Conservation (phyloP, 2,888 invertebrate genomes). For the Uropetala carovei region DNA sequence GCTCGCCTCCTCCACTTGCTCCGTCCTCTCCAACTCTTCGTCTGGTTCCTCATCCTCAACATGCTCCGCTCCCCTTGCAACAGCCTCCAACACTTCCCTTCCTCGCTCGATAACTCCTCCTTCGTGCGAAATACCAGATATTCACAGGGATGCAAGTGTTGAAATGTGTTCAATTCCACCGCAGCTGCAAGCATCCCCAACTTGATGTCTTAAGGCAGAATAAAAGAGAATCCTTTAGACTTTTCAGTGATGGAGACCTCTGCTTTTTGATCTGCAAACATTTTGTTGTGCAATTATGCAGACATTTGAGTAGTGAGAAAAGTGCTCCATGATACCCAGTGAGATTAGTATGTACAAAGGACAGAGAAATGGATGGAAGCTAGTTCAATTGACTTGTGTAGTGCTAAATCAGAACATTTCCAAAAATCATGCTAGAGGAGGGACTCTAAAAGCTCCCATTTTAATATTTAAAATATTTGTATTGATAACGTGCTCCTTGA, state of each 20-base stretch:
- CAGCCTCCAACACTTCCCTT: slow-evolving; percentile 2
- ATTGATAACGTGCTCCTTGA: not conserved
- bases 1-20: slow-evolving; percentile 24
- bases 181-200: slow-evolving; percentile 51
- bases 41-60: slow-evolving; percentile 46
- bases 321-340: slow-evolving; percentile 48
- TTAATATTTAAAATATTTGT: not conserved
- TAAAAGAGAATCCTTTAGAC: not conserved
- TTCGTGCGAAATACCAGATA: slow-evolving; percentile 23
- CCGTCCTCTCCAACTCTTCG: slow-evolving; percentile 37
- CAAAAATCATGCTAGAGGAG: not conserved
- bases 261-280: not conserved
- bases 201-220: not conserved
- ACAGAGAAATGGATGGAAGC: not conserved
- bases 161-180: slow-evolving; percentile 51
- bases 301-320: slow-evolving; percentile 1
- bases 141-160: not conserved
- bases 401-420: slow-evolving; percentile 27
- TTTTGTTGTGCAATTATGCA: not conserved
- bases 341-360: slow-evolving; percentile 60
- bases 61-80: slow-evolving; percentile 37
- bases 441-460: not conserved
- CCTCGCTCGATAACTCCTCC: slow-evolving; percentile 34
- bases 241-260: not conserved
- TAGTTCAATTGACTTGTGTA: slow-evolving; percentile 53